These are phyloP conservation scores for Pseudolaguvia tuberculata DNA, from an alignment of 2,113 vertebrate species.

Conservation along the genomic window DNA sequence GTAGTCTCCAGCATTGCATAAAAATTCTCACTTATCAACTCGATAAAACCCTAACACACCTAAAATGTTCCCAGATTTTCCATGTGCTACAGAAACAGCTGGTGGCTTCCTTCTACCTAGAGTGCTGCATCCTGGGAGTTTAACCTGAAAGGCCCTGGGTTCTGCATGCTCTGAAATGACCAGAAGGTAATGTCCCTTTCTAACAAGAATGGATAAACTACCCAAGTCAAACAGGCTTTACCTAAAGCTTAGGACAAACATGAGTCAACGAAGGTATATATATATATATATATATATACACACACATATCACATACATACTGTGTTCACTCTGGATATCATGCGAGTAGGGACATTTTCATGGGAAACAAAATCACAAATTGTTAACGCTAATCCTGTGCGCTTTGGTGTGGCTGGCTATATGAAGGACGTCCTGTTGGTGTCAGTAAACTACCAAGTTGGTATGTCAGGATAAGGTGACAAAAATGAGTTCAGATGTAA, in stretches of 20 bases:
- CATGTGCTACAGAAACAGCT: conserved; percentile 42
- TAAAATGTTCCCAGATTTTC: conserved; percentile 49
- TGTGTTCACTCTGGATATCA: too few species aligned
- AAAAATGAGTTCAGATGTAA: too few species aligned
- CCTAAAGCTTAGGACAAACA: conserved; percentile 43
- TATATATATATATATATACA: too few species aligned
- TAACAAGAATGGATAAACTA: conserved; percentile 54
- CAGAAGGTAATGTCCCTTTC: conserved; percentile 60
- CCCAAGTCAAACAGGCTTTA: conserved; percentile 38
- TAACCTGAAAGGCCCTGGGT: conserved; percentile 19
- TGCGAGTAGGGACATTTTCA: too few species aligned
- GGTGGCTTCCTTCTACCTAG: conserved; percentile 25
- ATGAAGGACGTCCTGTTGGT: too few species aligned
- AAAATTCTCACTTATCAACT: not conserved
- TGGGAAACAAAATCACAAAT: too few species aligned
- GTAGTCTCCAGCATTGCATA: not conserved
- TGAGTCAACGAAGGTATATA: conserved; percentile 32
- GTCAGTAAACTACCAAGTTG: too few species aligned
- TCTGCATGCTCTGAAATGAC: conserved; percentile 40
- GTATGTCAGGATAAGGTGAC: too few species aligned
- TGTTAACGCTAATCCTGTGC: too few species aligned
- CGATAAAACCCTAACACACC: conserved; percentile 56
- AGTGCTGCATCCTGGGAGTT: not conserved
- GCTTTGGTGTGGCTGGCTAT: too few species aligned
- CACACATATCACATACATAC: too few species aligned